A percentile compares a stretch with the other conserved stretches of the same genome.
phyloP scores from a whole-genome alignment of 2,113 vertebrate genomes.

The Recurvirostra avosetta region DNA sequence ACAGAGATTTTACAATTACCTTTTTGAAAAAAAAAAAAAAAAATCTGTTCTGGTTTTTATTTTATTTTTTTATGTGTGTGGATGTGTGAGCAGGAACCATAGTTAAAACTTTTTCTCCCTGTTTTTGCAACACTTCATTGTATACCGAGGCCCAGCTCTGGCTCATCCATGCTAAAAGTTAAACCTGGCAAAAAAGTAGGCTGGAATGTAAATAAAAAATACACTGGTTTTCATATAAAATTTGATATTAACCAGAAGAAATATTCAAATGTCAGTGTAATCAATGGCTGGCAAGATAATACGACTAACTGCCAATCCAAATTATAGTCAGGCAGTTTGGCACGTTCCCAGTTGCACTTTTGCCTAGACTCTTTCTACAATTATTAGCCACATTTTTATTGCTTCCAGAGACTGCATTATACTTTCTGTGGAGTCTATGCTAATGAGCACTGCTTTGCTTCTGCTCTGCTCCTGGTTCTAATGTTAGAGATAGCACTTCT shows the following conservation, averaged over 20 bases:
- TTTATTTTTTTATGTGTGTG: not conserved
- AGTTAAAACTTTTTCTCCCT: not conserved
- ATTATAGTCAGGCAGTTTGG: conserved; percentile 44
- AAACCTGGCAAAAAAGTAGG: not conserved
- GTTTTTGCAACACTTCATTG: not conserved
- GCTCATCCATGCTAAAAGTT: not conserved
- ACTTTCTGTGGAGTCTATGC: not conserved
- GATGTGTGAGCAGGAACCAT: not conserved
- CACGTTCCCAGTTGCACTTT: not conserved
- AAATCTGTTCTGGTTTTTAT: not conserved
- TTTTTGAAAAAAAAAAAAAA: not conserved
- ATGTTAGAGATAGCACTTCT: conserved; percentile 12
- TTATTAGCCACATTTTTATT: conserved; percentile 22
- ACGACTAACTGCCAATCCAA: conserved; percentile 35
- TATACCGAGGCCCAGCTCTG: not conserved
- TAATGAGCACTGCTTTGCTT: not conserved
- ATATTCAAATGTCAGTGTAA: not conserved
- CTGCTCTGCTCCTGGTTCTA: conserved; percentile 2
- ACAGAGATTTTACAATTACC: not conserved
- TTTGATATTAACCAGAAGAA: conserved; percentile 16
- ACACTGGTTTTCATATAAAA: not conserved
- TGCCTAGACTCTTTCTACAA: conserved; percentile 12
- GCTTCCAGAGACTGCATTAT: conserved; percentile 37
- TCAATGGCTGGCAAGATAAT: conserved; percentile 38
- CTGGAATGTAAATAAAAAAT: not conserved